Base-by-base conservation (phyloP, 2,797 vertebrate genomes). In the Siniperca undulata region DNA sequence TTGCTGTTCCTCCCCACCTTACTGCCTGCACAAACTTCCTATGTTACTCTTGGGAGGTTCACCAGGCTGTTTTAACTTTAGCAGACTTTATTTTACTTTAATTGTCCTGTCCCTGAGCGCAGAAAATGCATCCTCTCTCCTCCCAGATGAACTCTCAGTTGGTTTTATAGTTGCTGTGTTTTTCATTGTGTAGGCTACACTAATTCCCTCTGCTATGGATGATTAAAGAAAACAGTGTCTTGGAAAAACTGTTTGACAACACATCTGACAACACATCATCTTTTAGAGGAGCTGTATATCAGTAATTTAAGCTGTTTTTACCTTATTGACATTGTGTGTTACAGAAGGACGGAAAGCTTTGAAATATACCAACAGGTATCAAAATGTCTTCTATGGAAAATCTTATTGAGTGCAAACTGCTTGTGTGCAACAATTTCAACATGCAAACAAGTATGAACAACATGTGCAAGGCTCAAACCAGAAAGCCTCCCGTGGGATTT, bases 81-180 rank as follows among this genome's bases (percentile, higher is more conserved):
- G 88, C 84, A 92, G 90, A 92, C 94, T 94, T 93, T 93, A 93
- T 93, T 93, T 92, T 92, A 85, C 87, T 95, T 95, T 94, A 95
- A 95, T 95, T 95, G 93, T 93, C 87, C 89, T 92, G 84, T 89
- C 91, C 86, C 90, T 86, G 86, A 94, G 91, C 79, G 83, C 70
- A 56, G 78, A 84, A 82, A 91, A 87, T 48, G 78, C 77, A 79
- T 89, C 56, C 80, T 89, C 88, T 88, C 82, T 86, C 93, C 85
- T 91, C 89, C 88, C 91, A 82, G 78, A 84, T 90, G 83, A 85
- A 80, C 76, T 82, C 88, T 82, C 70, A 85, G 90, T 91, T 89
- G 86, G 86, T 91, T 91, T 92, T 86, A 80, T 86, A 72, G 86
- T 87, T 87, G 69, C 70, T 70, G 69, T 71, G 83, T 77, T 53